These are phyloP conservation scores for Falco berigora DNA, from an alignment of 2,797 vertebrate species.

Conservation along the genomic window DNA sequence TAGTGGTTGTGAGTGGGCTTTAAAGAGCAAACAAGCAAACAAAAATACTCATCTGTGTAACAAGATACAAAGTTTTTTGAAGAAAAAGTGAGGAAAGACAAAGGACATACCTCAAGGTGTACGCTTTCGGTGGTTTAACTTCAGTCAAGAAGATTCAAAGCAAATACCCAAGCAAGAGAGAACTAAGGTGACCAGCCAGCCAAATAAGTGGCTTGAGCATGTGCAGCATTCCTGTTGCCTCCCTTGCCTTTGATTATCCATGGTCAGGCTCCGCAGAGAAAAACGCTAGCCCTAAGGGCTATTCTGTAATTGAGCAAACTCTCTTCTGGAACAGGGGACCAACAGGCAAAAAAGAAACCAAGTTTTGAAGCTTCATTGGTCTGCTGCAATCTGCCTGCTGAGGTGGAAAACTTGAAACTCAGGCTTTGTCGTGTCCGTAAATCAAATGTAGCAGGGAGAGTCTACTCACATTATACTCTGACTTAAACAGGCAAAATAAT, in stretches of 20 bases:
- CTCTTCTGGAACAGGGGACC: not conserved
- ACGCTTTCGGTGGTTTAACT: not conserved
- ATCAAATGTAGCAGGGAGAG: not conserved
- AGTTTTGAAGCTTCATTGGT: not conserved
- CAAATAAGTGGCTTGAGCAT: not conserved
- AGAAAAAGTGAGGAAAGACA: not conserved
- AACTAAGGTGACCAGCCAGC: not conserved
- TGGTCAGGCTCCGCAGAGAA: not conserved
- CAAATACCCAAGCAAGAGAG: not conserved
- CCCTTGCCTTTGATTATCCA: not conserved
- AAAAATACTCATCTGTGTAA: not conserved
- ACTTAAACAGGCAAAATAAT: not conserved
- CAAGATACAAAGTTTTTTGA: not conserved
- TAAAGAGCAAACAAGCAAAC: not conserved
- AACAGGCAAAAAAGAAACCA: not conserved
- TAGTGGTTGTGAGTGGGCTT: not conserved
- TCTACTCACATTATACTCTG: not conserved
- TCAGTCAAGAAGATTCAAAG: not conserved
- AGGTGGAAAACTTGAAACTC: not conserved
- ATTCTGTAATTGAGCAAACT: not conserved
- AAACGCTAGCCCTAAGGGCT: not conserved
- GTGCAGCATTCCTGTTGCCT: not conserved
- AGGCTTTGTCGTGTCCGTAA: not conserved
- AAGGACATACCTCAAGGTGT: not conserved
- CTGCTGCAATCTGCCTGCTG: not conserved